Evolutionary conservation across 2,113 vertebrate genomes (phyloP).

Genomic region (Urocynchramus pylzowi): DNA sequence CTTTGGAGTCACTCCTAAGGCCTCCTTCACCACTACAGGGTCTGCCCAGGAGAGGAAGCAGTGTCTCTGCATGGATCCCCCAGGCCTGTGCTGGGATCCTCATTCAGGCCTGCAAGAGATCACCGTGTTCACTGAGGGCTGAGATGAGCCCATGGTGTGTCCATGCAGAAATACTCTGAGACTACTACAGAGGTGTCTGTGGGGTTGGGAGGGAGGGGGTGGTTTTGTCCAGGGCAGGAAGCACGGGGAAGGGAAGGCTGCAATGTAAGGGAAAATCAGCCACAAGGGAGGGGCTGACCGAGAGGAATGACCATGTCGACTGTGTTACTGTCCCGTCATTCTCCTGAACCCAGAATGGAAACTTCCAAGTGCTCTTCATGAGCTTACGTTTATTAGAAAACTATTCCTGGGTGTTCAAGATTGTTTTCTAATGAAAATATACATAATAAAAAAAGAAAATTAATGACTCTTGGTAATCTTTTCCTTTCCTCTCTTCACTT

Average conservation of each 20-base stretch:
- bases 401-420: constrained; percentile 63
- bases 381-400: constrained; percentile 68
- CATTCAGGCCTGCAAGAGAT: not conserved
- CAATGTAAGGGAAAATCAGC: not conserved
- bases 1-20: not conserved
- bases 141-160: not conserved
- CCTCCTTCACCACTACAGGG: not conserved
- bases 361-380: constrained; percentile 65
- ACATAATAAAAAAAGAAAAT: constrained; percentile 56
- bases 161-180: constrained; percentile 37
- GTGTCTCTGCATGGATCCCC: constrained; percentile 34
- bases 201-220: not conserved
- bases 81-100: not conserved
- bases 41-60: not conserved
- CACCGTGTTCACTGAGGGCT: not conserved
- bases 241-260: not conserved
- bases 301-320: constrained; percentile 59
- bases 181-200: not conserved
- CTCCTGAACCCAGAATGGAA: constrained; percentile 65
- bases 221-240: not conserved
- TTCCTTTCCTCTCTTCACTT: constrained; percentile 8
- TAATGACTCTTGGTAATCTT: constrained; percentile 28
- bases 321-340: constrained; percentile 66
- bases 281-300: constrained; percentile 35
- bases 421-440: constrained; percentile 71